phyloP scores from a whole-genome alignment of 2,797 vertebrate species.

The Sebastes matsubarae region DNA sequence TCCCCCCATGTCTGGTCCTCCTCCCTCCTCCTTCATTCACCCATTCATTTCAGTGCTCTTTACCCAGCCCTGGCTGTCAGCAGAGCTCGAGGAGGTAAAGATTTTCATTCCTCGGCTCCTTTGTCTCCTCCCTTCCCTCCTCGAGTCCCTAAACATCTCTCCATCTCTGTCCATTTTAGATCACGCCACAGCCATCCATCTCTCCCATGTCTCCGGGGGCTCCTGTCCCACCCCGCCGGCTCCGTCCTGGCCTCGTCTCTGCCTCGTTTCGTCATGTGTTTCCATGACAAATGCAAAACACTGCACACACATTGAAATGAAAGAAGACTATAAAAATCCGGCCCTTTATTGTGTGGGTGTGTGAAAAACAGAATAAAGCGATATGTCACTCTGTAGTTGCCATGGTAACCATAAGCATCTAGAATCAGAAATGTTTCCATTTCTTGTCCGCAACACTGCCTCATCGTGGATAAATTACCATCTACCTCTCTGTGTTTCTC shows the following conservation, averaged over 20 bases:
- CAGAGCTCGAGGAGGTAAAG: background rate
- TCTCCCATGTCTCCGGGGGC: background rate
- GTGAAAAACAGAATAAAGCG: background rate
- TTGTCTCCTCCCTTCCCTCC: background rate
- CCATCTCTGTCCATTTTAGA: constrained; percentile 17
- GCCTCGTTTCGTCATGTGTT: background rate
- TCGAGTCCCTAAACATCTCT: background rate
- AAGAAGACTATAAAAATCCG: background rate
- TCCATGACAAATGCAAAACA: constrained; percentile 1
- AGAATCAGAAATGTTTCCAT: background rate
- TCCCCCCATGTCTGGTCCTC: constrained; percentile 20
- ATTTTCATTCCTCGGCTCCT: background rate
- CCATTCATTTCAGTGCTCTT: constrained; percentile 27
- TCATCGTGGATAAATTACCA: constrained; percentile 11
- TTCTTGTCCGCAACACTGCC: constrained; percentile 13
- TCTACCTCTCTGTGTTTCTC: background rate
- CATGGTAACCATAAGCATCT: constrained; percentile 16
- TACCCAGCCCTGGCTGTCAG: constrained; percentile 17
- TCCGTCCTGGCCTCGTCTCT: background rate
- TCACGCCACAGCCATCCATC: background rate
- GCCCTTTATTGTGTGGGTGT: background rate
- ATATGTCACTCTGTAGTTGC: constrained; percentile 18
- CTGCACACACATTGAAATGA: background rate
- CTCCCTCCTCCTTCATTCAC: background rate
- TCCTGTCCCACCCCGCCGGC: background rate